Base-by-base conservation (phyloP, 2,888 invertebrate genomes). In the Agrochola lychnidis region DNA sequence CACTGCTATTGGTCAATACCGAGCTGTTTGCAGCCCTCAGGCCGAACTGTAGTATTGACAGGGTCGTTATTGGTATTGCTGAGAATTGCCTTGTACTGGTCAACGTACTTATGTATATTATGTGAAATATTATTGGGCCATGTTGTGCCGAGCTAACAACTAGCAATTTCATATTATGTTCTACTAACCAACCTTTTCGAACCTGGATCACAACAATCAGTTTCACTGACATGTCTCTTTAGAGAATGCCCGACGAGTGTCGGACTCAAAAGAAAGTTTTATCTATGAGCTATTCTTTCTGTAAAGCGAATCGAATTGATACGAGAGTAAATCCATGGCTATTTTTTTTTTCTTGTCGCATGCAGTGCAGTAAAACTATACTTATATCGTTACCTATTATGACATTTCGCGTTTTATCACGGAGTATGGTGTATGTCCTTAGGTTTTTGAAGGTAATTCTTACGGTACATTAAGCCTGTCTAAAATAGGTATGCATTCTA, bases 1-100 rank as follows among this genome's bases (percentile, higher is more conserved):
- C 59, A 57, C 57, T 66, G 25, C 53, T 36, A 45, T 70, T 69
- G 67, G 67, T 74, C 83, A 68, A 71, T 61, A 69, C 40, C 36
- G 66, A 36, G 45, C 59, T 68, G 51, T 71, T 71, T 45, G 82
- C 16, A 16, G 25, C 73, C 66, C 53, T 22, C 59, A 1, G 56
- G 53, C 53, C 10, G 16, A 19, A 19, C 30, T 67, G 57, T n/a
- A 59, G 6, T 83, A 68, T 78, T 78, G 67, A 63, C 78, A 53
- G 4, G 30, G 16, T n/a, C 67, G 48, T 56, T 73, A 78, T 61
- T 82, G 59, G 14, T 30, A 59, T 66, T 70, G 57, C 19, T 51
- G 16, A 7, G 30, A 59, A n/a, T 42, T 59, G 61, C 42, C 0
- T 62, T n/a, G 40, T 22, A 22, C 42, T 42, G 25, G 4, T 16